These are phyloP conservation scores for Cephus pygmeus DNA, from an alignment of 2,888 invertebrate genomes.

Conservation along the genomic window DNA sequence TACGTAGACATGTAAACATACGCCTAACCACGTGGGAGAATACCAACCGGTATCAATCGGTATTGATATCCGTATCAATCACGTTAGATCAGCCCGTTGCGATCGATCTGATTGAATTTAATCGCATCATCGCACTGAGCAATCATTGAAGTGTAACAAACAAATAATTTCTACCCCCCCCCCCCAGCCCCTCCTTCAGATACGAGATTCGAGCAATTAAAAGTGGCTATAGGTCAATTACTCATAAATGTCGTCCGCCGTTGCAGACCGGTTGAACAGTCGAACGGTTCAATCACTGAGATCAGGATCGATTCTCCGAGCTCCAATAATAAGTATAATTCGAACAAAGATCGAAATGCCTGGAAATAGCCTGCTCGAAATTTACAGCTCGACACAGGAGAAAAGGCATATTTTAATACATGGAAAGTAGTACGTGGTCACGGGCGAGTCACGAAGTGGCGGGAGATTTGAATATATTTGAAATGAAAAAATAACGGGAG, in stretches of 20 bases:
- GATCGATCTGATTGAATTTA: conserved; percentile 32
- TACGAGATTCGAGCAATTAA: background rate
- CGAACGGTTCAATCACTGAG: background rate
- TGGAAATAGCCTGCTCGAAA: background rate
- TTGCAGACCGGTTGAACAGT: background rate
- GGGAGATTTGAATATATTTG: background rate
- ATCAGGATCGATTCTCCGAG: background rate
- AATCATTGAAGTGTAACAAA: background rate
- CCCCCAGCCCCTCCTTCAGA: background rate
- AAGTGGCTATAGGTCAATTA: background rate
- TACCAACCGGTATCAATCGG: background rate
- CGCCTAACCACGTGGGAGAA: background rate
- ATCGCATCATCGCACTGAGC: conserved; percentile 30
- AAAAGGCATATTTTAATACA: background rate
- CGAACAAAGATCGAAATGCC: background rate
- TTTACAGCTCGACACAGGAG: background rate
- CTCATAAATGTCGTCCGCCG: background rate
- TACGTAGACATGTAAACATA: background rate
- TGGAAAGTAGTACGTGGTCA: background rate
- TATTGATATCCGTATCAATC: conserved; percentile 1
- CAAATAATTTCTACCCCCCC: conserved; percentile 5
- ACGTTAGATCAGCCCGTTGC: conserved; percentile 29
- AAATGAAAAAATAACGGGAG: background rate
- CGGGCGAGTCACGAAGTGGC: background rate
- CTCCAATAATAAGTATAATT: background rate